Evolutionary conservation across 2,888 invertebrate species (phyloP), one percentile per base, ranked within the genome.

Genomic region (Vesta saturnalis): DNA sequence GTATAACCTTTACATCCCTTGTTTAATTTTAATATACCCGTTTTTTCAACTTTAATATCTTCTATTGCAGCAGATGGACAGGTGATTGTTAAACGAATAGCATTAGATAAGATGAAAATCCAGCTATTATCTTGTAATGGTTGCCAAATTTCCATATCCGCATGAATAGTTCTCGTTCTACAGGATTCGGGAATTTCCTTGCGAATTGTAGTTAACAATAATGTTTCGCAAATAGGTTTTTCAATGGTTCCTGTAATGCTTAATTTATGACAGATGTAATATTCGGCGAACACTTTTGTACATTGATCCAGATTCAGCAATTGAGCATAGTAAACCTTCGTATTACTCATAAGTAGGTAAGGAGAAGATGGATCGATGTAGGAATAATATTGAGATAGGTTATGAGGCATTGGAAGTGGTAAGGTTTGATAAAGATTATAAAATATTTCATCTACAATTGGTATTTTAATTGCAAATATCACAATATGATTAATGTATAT

Each of bases 261-360:
- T 16, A 52, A 3, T 52, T 21, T 2, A 14, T 19, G 1, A 21
- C 12, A 8, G 12, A 16, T 19, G 3, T 23, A 8, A 3, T 3
- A 23, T 3, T 5, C 8, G 23, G 23, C 8, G 3, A 8, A 23
- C 23, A 52, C 14, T 16, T 4, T 16, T 16, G 21, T 52, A 21
- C 52, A 52, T 10, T 16, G 3, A 2, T 12, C 12, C 3, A 52
- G 52, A 52, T 52, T 52, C 14, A 8, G 52, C 21, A 52, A 52
- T 16, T 52, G 2, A 15, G 19, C 3, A 16, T 52, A 52, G 21
- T 52, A 52, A 12, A 52, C 52, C 21, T 21, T 52, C 14, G 52
- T 52, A 4, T 3, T 52, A 21, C 52, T 52, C 52, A 52, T 52
- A 3, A 52, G 14, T 1, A 52, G 21, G 52, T 52, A 52, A 52